Conservation (phyloP, 2,888 invertebrate species). For the Achlya flavicornis region DNA sequence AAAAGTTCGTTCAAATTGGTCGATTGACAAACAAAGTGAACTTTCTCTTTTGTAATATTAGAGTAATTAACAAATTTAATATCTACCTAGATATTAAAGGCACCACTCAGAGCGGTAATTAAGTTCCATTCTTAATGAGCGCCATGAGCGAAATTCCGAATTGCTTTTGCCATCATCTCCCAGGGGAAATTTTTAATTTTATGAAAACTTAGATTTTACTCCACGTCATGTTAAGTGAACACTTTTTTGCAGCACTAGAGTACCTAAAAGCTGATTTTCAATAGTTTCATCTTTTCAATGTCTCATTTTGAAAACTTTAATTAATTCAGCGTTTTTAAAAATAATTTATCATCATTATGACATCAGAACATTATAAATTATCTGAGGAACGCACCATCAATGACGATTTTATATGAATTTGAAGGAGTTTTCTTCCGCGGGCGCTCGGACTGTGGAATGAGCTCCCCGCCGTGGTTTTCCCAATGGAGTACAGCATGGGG, state of each 20-base stretch:
- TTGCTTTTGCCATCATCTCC: slow-evolving; percentile 16
- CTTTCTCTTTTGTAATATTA: slow-evolving; percentile 3
- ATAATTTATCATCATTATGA: background rate
- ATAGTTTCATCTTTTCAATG: background rate
- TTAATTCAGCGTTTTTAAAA: background rate
- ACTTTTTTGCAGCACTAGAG: background rate
- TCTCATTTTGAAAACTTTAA: background rate
- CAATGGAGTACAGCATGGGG: too few species aligned
- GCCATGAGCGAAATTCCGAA: slow-evolving; percentile 27
- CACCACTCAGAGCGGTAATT: slow-evolving; percentile 33
- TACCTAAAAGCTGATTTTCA: background rate
- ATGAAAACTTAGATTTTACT: slow-evolving; percentile 6
- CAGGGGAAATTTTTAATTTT: background rate
- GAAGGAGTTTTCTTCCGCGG: too few species aligned
- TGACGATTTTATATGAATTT: too few species aligned
- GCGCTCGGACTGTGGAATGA: too few species aligned
- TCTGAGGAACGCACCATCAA: too few species aligned
- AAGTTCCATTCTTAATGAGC: slow-evolving; percentile 30
- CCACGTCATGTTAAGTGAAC: background rate
- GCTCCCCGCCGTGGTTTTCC: too few species aligned
- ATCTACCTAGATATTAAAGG: slow-evolving; percentile 34
- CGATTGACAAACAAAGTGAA: slow-evolving; percentile 1
- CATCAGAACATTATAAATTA: background rate
- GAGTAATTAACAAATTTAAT: slow-evolving; percentile 16
- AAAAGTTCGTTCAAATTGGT: background rate